phyloP scores from a whole-genome alignment of 2,797 vertebrate species.

The Brachyrhaphis roseni region DNA sequence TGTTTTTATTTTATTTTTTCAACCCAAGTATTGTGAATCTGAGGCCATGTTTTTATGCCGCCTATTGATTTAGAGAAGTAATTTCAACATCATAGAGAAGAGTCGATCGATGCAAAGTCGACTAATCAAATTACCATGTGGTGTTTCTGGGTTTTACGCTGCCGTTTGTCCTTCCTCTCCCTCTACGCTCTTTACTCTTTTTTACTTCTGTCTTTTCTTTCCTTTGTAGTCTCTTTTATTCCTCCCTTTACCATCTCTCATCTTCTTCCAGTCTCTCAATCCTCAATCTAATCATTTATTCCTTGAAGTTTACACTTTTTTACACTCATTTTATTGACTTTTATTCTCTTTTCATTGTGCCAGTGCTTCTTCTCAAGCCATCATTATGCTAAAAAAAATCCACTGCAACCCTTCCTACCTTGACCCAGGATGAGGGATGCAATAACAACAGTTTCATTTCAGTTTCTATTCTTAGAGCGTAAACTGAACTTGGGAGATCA shows the following conservation, averaged over 20 bases:
- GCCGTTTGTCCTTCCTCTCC: constrained; percentile 8
- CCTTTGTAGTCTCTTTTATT: constrained; percentile 1
- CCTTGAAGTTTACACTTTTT: not conserved
- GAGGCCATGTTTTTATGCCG: constrained; percentile 4
- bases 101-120: constrained; percentile 51
- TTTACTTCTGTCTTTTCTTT: not conserved
- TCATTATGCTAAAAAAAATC: constrained; percentile 34
- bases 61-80: constrained; percentile 58
- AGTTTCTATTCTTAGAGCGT: constrained; percentile 39
- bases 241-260: not conserved
- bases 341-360: not conserved
- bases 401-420: not conserved
- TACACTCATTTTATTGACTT: constrained; percentile 20
- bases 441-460: constrained; percentile 18
- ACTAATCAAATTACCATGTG: constrained; percentile 57
- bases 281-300: not conserved
- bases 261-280: not conserved
- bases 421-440: constrained; percentile 12
- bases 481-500: constrained; percentile 30
- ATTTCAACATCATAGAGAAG: constrained; percentile 56
- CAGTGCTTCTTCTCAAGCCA: constrained; percentile 28
- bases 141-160: constrained; percentile 31
- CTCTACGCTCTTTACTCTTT: not conserved
- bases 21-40: not conserved
- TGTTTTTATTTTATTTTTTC: constrained; percentile 12